These are phyloP conservation scores for Andrena hattorfiana DNA, from an alignment of 2,888 invertebrate genomes.

Conservation along the genomic window DNA sequence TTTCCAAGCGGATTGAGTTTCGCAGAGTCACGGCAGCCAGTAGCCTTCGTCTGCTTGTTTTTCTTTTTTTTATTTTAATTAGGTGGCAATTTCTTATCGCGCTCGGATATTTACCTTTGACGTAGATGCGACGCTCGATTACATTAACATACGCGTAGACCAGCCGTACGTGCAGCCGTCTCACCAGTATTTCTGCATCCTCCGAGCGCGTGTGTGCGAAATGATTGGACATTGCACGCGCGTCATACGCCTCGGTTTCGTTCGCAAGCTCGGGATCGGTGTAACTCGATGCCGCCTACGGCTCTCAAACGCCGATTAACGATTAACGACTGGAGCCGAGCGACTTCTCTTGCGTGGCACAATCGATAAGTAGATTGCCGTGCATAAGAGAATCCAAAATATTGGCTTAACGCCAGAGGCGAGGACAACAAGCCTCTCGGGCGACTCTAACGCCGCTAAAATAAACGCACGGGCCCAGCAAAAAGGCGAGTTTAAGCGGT, in stretches of 20 bases:
- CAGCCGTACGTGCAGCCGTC: neutral
- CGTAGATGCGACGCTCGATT: neutral
- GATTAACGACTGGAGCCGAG: conserved; percentile 14
- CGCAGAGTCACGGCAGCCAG: neutral
- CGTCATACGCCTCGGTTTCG: neutral
- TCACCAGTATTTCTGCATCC: neutral
- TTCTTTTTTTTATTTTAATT: neutral
- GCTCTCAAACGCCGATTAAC: conserved; percentile 46
- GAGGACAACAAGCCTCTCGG: conserved; percentile 51
- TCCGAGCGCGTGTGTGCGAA: neutral
- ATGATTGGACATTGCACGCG: neutral
- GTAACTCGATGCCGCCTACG: neutral
- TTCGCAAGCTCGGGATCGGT: neutral
- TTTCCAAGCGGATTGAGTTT: neutral
- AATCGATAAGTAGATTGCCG: conserved; percentile 59
- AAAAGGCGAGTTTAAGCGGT: conserved; percentile 33
- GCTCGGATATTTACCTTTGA: neutral
- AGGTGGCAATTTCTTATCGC: neutral
- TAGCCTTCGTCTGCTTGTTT: neutral
- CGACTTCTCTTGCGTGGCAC: conserved; percentile 7
- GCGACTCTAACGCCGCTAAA: conserved; percentile 61
- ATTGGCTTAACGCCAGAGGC: conserved; percentile 64
- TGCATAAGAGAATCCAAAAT: conserved; percentile 65
- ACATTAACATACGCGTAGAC: conserved; percentile 9
- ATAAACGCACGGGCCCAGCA: conserved; percentile 57